Percentiles rank a stretch among this genome's conserved stretches.
phyloP scores from a whole-genome alignment of 2,888 invertebrate genomes.

The Ichneumoninae sp. region DNA sequence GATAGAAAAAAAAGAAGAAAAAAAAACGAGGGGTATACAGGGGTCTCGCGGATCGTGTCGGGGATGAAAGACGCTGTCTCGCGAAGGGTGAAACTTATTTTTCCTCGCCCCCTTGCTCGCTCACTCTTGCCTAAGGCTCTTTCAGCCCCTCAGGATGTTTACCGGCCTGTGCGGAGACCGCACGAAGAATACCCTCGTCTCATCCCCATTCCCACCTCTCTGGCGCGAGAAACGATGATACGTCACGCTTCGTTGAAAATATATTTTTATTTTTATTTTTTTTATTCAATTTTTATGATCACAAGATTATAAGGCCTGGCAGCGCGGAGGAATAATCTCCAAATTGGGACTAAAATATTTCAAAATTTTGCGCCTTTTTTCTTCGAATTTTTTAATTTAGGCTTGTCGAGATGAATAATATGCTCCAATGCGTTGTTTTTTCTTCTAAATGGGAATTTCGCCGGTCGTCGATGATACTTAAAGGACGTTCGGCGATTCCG shows the following conservation, averaged over 20 bases:
- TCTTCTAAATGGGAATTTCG: no score
- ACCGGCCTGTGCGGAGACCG: constrained; percentile 27
- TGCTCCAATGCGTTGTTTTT: no score
- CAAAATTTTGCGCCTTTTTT: no score
- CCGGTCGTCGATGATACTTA: no score
- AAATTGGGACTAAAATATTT: no score
- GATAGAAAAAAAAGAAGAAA: neutral
- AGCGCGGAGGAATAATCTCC: no score
- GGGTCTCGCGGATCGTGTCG: constrained; percentile 33
- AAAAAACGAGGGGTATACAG: neutral
- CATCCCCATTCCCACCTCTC: constrained; percentile 18
- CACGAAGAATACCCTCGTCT: constrained; percentile 11
- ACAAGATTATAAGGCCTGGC: neutral
- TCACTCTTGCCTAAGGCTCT: constrained; percentile 28
- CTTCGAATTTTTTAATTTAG: no score
- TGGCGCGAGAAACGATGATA: constrained; percentile 19
- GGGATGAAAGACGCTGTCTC: constrained; percentile 49
- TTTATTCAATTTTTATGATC: neutral
- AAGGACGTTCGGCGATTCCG: no score
- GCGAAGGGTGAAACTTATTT: constrained; percentile 47
- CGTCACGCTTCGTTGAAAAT: constrained; percentile 12
- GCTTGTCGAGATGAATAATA: no score
- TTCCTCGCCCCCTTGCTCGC: constrained; percentile 20
- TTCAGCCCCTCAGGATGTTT: constrained; percentile 44
- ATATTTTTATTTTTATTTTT: constrained; percentile 9